Evolutionary conservation across 2,113 vertebrate genomes (phyloP).

Genomic region (Oryzias melastigma): DNA sequence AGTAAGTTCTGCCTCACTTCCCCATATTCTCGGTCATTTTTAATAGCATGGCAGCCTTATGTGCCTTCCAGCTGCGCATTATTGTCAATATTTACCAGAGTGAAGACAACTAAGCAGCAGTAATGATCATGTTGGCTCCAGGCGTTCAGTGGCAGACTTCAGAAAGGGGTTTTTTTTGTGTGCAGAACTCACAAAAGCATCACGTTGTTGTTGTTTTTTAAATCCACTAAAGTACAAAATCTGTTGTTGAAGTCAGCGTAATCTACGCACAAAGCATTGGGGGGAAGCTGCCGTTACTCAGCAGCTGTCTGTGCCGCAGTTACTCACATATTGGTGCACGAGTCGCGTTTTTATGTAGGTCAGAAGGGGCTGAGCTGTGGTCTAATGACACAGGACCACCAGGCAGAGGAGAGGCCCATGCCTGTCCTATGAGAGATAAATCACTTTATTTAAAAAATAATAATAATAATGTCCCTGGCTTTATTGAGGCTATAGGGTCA

Average conservation of each 20-base stretch:
- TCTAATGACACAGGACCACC: constrained; percentile 36
- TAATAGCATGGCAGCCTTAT: constrained; percentile 16
- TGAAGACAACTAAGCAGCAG: constrained; percentile 1
- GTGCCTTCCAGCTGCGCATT: constrained; percentile 9
- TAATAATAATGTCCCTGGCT: no score
- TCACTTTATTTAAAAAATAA: no score
- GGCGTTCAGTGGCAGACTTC: constrained; percentile 6
- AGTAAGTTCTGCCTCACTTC: constrained; percentile 19
- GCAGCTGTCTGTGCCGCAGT: constrained; percentile 9
- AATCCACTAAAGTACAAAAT: constrained; percentile 21
- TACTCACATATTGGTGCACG: constrained; percentile 18
- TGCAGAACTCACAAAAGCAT: no score
- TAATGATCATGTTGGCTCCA: constrained; percentile 4
- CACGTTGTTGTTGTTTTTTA: background rate
- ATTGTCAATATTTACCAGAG: background rate
- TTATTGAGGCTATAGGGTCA: no score
- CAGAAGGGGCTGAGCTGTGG: constrained; percentile 44
- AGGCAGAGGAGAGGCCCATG: constrained; percentile 6
- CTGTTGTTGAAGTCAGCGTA: background rate
- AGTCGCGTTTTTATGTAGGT: constrained; percentile 49
- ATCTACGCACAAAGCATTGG: background rate
- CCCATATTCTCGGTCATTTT: background rate
- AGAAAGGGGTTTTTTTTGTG: constrained; percentile 5
- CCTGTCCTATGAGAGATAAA: no score
- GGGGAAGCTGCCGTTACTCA: background rate